These are phyloP conservation scores for Girardia tigrina DNA, from an alignment of 2,888 invertebrate species.

Conservation along the genomic window DNA sequence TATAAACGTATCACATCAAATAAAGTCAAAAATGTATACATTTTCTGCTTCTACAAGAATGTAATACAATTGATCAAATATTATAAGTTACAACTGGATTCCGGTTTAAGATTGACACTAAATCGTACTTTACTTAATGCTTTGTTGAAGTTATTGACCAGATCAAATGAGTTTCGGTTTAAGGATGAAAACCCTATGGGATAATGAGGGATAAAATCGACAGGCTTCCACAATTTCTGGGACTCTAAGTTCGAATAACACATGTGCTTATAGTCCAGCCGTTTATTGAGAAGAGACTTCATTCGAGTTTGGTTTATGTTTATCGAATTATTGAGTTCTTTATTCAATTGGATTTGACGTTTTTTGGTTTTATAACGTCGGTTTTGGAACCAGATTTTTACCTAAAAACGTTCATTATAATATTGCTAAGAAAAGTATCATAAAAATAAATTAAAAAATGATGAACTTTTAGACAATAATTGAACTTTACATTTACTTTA, in stretches of 20 bases:
- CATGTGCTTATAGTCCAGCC: background rate
- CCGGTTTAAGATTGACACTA: background rate
- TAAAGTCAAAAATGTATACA: too few relatives aligned
- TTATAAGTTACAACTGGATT: background rate
- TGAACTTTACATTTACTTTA: too few relatives aligned
- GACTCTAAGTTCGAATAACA: background rate
- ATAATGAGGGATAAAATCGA: background rate
- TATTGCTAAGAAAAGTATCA: too few relatives aligned
- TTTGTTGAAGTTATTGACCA: constrained; percentile 12
- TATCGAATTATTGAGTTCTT: background rate
- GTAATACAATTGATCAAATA: too few relatives aligned
- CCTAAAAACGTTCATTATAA: too few relatives aligned
- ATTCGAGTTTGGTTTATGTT: background rate
- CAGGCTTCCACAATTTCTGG: background rate
- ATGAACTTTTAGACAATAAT: too few relatives aligned
- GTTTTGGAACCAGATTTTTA: constrained; percentile 37
- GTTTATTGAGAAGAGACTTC: background rate
- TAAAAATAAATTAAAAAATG: too few relatives aligned
- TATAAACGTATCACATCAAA: too few relatives aligned
- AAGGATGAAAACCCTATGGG: background rate
- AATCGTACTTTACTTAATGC: background rate
- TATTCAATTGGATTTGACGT: constrained; percentile 33
- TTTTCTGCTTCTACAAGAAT: too few relatives aligned
- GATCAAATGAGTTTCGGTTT: background rate
- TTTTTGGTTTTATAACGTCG: constrained; percentile 36